Evolutionary conservation across 1,140 invertebrate species (phyloP), one percentile per base, ranked within the genome.

Genomic region (Palaemon carinicauda): DNA sequence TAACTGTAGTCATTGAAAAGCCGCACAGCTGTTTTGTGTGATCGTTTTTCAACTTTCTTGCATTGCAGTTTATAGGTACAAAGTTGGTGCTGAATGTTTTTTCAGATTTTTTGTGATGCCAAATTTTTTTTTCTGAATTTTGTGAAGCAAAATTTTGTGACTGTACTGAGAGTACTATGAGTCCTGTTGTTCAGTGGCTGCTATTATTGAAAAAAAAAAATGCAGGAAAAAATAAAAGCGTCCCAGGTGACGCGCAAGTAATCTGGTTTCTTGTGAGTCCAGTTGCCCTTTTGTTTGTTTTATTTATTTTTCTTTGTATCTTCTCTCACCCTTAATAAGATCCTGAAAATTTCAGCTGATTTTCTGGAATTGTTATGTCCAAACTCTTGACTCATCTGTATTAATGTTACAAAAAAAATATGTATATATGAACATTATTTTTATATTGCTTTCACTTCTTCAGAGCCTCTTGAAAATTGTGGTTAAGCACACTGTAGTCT

Each of bases 391-490:
- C 52, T 29, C 60, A 41, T 84, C 82, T 84, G 78, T 60, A 85
- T 60, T 85, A 79, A 53, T 85, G 50, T 85, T 83, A 78, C 54
- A 78, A 60, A 85, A n/a, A n/a, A 85, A 85, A 85, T 79, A 54
- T 84, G 74, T 85, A 85, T 75, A 85, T 85, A 85, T 81, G 60
- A 81, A 71, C 80, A 81, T 85, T 85, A 85, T 85, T 85, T 85
- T 85, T 85, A 51, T 85, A 85, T 79, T 79, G 74, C 82, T 79
- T 85, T 85, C 82, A 85, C 82, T 85, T 82, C 81, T 75, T 85
- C 82, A 85, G 82, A 85, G 82, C 82, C 82, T 85, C 82, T 79
- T 79, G 75, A 85, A 85, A 85, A 85, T 75, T 69, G 41, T 41
- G 41, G 41, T 41, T 41, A 41, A 41, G 41, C 41, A 41, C 41